phyloP scores from a whole-genome alignment of 2,113 vertebrate genomes.

The Misgurnus mizolepis region DNA sequence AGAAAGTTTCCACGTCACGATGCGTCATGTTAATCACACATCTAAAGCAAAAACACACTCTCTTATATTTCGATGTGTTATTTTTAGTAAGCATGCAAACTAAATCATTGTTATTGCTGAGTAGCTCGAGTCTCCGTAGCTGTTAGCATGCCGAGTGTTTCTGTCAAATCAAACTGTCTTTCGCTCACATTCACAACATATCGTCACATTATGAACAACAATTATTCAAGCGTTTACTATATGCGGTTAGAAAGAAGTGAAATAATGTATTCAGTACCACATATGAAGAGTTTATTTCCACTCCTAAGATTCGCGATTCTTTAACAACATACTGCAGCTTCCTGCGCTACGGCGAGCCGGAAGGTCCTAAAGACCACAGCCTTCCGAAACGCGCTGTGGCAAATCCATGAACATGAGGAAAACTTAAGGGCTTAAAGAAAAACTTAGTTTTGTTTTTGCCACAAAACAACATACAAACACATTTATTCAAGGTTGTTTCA shows the following conservation, averaged over 20 bases:
- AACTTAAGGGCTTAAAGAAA: no score
- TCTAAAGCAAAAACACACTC: neutral
- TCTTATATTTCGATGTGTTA: neutral
- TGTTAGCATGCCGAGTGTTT: neutral
- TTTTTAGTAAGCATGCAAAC: neutral
- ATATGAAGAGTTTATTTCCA: neutral
- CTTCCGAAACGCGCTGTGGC: neutral
- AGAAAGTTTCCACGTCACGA: neutral
- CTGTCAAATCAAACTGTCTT: neutral
- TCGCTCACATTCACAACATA: neutral
- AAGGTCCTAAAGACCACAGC: neutral
- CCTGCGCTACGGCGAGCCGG: neutral
- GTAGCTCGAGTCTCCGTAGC: constrained; percentile 1
- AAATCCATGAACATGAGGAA: neutral
- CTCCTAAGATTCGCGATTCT: neutral
- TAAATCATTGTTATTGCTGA: neutral
- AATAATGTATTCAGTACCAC: neutral
- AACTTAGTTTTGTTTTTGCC: no score
- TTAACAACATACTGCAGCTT: neutral
- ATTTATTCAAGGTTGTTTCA: no score
- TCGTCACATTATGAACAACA: neutral
- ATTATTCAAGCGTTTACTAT: neutral
- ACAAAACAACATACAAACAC: no score
- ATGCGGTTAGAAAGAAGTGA: neutral
- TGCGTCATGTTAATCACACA: neutral